These are phyloP conservation scores for Melinopterus prodromus DNA, from an alignment of 2,888 invertebrate genomes.

Conservation along the genomic window DNA sequence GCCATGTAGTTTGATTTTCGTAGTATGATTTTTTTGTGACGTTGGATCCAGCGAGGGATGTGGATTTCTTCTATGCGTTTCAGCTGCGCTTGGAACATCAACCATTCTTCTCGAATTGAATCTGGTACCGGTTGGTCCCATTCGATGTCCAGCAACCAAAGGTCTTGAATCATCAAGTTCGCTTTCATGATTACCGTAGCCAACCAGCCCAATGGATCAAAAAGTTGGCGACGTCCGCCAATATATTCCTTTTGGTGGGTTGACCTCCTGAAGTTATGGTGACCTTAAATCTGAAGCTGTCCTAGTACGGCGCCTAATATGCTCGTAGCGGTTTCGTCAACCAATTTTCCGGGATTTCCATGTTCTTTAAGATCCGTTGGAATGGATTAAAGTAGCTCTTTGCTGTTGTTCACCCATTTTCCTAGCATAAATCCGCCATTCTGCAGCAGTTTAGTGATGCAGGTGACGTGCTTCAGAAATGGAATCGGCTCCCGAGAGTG, in stretches of 20 bases:
- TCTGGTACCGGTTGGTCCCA: constrained; percentile 32
- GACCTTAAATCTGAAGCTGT: constrained; percentile 32
- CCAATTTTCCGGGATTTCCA: constrained; percentile 31
- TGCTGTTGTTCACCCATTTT: not conserved
- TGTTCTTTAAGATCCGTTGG: constrained; percentile 18
- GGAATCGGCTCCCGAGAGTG: constrained; percentile 33
- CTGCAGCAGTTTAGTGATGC: constrained; percentile 23
- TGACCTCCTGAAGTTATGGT: not conserved
- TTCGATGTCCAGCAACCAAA: constrained; percentile 34
- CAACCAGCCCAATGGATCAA: constrained; percentile 44
- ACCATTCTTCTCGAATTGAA: constrained; percentile 23
- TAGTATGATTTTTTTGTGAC: not conserved
- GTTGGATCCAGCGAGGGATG: not conserved
- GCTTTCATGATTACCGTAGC: constrained; percentile 40
- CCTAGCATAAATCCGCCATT: constrained; percentile 27
- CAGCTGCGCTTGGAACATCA: constrained; percentile 20
- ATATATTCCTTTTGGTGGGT: constrained; percentile 44
- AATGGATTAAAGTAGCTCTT: constrained; percentile 28
- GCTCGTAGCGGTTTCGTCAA: constrained; percentile 29
- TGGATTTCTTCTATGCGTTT: constrained; percentile 29
- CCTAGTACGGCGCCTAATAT: constrained; percentile 29
- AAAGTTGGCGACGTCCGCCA: constrained; percentile 41
- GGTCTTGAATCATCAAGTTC: constrained; percentile 44
- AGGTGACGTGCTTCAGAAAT: constrained; percentile 13
- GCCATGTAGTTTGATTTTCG: constrained; percentile 35